phyloP scores from a whole-genome alignment of 2,888 invertebrate species.

The Seira musarum region DNA sequence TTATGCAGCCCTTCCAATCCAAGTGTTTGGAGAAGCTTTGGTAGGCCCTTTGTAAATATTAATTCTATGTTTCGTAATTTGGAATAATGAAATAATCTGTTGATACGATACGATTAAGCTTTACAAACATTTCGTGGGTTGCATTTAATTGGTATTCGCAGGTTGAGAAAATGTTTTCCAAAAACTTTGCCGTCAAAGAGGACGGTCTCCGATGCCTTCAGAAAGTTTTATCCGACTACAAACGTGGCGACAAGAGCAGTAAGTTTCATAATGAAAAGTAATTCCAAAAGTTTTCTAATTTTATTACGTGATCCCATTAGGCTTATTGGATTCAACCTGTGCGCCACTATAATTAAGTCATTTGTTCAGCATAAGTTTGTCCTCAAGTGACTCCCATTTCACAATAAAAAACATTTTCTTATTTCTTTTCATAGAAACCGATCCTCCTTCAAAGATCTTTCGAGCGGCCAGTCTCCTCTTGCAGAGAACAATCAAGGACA shows the following conservation, averaged over 20 bases:
- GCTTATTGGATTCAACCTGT: background rate
- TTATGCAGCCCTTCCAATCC: constrained; percentile 89
- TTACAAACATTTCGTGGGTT: background rate
- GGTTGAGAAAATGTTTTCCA: constrained; percentile 93
- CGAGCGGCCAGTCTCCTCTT: constrained; percentile 85
- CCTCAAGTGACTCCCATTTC: too few species aligned
- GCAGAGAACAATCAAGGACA: constrained; percentile 87
- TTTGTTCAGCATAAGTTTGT: too few species aligned
- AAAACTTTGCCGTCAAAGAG: constrained; percentile 91
- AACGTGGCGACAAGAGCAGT: constrained; percentile 69
- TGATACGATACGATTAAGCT: too few species aligned
- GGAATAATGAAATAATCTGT: too few species aligned
- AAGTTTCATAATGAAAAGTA: constrained; percentile 24
- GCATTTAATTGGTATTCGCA: constrained; percentile 70
- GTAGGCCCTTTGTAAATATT: constrained; percentile 74
- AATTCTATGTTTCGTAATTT: constrained; percentile 13
- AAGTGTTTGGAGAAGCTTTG: constrained; percentile 91
- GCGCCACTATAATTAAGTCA: background rate
- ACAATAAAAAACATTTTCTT: background rate
- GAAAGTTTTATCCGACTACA: constrained; percentile 73
- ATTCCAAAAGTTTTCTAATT: constrained; percentile 26
- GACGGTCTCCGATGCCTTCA: constrained; percentile 84
- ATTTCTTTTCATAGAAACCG: constrained; percentile 53
- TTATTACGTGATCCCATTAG: background rate
- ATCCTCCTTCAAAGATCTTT: constrained; percentile 69